Base-by-base conservation (phyloP, 2,113 vertebrate species). In the Platichthys stellatus region DNA sequence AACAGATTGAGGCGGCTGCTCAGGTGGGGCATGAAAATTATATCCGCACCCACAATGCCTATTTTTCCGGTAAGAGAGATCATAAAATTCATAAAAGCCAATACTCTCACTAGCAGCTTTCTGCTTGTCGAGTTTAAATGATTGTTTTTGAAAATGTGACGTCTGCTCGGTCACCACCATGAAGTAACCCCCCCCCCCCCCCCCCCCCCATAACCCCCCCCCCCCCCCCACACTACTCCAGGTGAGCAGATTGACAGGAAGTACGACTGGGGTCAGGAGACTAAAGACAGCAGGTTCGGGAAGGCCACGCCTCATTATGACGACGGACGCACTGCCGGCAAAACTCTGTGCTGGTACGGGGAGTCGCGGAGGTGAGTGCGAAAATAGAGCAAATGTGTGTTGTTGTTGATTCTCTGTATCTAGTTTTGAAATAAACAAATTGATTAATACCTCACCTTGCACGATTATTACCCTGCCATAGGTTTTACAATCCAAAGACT, bases 211-310 rank as follows among this genome's bases (percentile, higher is more conserved):
- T n/a, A n/a, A n/a, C n/a, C n/a, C n/a, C n/a, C n/a, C 8, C 35
- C 24, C 24, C 26, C 45, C 38, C 11, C 1, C 43, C 65, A 6
- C 35, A 2, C 8, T 38, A 2, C 63, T 53, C 17, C 76, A 98
- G 97, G 96, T 26, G 96, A 98, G 78, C 60, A 72, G 74, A 80
- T 95, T 63, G 93, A 96, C 45, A 92, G 96, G 75, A 96, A 95
- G 24, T 97, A 97, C 57, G 85, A 95, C 60, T 80, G 85, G 2
- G 85, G 82, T 31, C 90, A 69, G 49, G 94, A 88, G 45, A 78
- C 86, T 61, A 94, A 91, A 79, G 92, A 94, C 75, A 89, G 85
- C 54, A 71, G 84, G 28, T 98, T 94, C 69, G 96, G 97, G 75
- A 78, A 90, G 26, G 74, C 88, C 76, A 96, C 95, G 0, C 95